Evolutionary conservation across 2,113 vertebrate genomes (phyloP).

Genomic region (human (Homo sapiens)): DNA sequence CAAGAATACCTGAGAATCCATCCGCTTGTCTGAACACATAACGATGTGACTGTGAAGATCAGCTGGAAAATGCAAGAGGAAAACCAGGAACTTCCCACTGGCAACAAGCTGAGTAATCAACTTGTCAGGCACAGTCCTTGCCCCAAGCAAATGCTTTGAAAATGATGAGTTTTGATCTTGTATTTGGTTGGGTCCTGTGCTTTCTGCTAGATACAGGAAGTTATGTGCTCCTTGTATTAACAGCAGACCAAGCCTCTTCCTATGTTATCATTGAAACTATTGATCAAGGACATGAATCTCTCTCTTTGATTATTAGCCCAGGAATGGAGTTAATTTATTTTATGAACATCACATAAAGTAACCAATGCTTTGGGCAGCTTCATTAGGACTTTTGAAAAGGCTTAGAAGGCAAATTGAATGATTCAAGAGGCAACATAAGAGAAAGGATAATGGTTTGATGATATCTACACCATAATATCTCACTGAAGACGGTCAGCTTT

Average conservation of each 20-base stretch:
- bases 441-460: background rate
- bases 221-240: background rate
- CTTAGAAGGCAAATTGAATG: background rate
- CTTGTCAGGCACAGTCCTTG: constrained; percentile 38
- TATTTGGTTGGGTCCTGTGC: background rate
- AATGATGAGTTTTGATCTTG: constrained; percentile 72
- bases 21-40: background rate
- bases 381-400: background rate
- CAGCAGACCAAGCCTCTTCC: constrained; percentile 4
- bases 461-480: background rate
- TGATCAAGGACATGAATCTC: background rate
- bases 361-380: background rate
- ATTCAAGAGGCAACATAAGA: background rate
- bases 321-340: background rate
- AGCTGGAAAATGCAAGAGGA: constrained; percentile 47
- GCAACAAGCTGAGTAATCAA: constrained; percentile 52
- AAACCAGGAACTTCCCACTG: background rate
- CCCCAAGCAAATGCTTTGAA: constrained; percentile 65
- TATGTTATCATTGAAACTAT: background rate
- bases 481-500: too few species aligned
- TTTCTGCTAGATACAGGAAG: constrained; percentile 42
- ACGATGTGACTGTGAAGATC: constrained; percentile 64
- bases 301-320: background rate
- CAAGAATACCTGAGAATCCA: background rate
- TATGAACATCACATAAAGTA: background rate